A percentile compares a stretch with the other conserved stretches of the same genome.
Evolutionary conservation across 2,888 invertebrate genomes (phyloP).

Genomic region (Acanthosepion lycidas): DNA sequence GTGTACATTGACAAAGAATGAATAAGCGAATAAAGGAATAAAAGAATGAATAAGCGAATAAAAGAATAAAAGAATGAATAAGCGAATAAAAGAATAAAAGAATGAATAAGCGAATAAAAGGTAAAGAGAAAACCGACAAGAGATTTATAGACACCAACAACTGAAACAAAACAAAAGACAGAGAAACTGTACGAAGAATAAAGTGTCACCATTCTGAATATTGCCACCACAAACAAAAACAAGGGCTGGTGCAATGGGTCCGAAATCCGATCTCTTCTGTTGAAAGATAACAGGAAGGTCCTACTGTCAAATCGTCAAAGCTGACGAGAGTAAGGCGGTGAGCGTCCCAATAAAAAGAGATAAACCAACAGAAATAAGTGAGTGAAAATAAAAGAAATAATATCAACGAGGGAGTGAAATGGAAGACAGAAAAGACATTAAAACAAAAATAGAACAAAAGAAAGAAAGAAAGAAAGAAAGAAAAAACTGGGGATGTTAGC

Average conservation of each 20-base stretch:
- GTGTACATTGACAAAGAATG: too few relatives aligned
- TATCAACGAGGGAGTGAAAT: neutral
- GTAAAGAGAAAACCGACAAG: too few relatives aligned
- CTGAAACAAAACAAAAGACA: neutral
- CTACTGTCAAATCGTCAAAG: neutral
- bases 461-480: too few relatives aligned
- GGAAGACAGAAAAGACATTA: neutral
- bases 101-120: too few relatives aligned
- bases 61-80: too few relatives aligned
- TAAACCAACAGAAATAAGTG: neutral
- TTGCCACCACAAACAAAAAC: neutral
- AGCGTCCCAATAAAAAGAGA: neutral
- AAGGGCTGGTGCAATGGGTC: neutral
- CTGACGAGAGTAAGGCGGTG: neutral
- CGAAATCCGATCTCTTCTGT: neutral
- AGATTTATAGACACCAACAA: neutral
- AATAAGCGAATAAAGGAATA: too few relatives aligned
- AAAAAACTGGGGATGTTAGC: neutral
- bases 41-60: too few relatives aligned
- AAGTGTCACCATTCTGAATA: neutral
- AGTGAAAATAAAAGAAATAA: neutral
- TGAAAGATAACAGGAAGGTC: conserved; percentile 20
- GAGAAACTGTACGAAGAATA: neutral
- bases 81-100: too few relatives aligned
- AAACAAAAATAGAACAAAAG: neutral